Conservation (phyloP, 2,888 invertebrate species). For the Agrotis exclamationis region DNA sequence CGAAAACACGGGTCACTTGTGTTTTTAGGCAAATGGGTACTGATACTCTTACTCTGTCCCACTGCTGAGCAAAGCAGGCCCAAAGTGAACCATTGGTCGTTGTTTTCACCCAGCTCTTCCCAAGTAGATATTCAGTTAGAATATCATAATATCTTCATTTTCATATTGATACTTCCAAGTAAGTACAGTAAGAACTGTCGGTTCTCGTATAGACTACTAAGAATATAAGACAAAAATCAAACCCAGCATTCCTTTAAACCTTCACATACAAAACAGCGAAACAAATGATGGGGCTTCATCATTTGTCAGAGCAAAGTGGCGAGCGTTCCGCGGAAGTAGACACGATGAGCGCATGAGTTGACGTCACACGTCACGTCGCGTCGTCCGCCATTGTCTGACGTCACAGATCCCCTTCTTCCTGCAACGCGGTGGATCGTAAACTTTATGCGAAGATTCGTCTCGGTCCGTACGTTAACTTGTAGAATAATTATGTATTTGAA, state of each 20-base stretch:
- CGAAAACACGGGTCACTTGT: not conserved
- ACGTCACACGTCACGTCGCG: conserved; percentile 44
- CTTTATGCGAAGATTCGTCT: conserved; percentile 63
- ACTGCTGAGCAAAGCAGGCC: too few species aligned
- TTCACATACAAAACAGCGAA: not conserved
- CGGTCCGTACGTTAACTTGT: conserved; percentile 45
- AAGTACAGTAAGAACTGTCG: too few species aligned
- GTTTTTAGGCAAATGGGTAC: not conserved
- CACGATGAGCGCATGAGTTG: conserved; percentile 57
- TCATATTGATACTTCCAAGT: not conserved
- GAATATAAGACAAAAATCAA: not conserved
- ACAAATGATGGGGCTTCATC: conserved; percentile 36
- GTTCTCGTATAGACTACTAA: too few species aligned
- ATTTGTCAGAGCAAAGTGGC: conserved; percentile 61
- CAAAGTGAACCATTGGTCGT: too few species aligned
- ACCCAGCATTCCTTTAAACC: not conserved
- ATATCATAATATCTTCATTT: too few species aligned
- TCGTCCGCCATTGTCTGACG: conserved; percentile 58
- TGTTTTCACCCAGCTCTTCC: too few species aligned
- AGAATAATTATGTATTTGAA: conserved; percentile 55
- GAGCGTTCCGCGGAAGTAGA: conserved; percentile 58
- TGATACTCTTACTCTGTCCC: not conserved
- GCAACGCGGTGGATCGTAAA: conserved; percentile 63
- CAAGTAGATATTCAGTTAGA: too few species aligned
- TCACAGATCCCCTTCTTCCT: conserved; percentile 58